A percentile compares a stretch with the other conserved stretches of the same genome.
Evolutionary conservation across 2,888 invertebrate genomes (phyloP).

Genomic region (Automeris io): DNA sequence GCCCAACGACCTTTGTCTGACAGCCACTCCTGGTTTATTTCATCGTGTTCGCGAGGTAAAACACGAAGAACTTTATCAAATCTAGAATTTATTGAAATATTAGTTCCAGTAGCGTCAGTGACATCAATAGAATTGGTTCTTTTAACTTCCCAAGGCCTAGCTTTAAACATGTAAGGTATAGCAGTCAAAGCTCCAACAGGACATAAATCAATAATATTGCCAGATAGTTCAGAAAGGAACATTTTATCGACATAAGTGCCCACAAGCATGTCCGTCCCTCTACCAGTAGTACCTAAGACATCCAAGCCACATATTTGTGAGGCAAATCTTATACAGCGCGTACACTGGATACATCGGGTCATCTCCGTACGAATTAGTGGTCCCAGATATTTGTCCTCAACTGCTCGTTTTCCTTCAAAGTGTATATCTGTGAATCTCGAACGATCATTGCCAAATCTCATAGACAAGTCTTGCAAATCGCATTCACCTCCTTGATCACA

Average conservation of each 20-base stretch:
- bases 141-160: slow-evolving; percentile 97
- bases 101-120: slow-evolving; percentile 65
- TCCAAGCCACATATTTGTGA: slow-evolving; percentile 98
- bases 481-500: slow-evolving; percentile 98
- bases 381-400: slow-evolving; percentile 97
- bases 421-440: slow-evolving; percentile 94
- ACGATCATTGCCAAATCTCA: slow-evolving; percentile 97
- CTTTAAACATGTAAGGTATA: slow-evolving; percentile 96
- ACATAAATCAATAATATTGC: slow-evolving; percentile 98
- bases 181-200: slow-evolving; percentile 99
- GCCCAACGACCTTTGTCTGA: slow-evolving; percentile 98
- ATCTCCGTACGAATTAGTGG: slow-evolving; percentile 97
- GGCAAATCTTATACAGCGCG: slow-evolving; percentile 97
- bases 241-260: slow-evolving; percentile 99
- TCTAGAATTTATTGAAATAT: slow-evolving; percentile 50
- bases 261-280: slow-evolving; percentile 97
- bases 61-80: slow-evolving; percentile 52
- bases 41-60: slow-evolving; percentile 58
- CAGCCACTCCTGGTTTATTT: slow-evolving; percentile 97
- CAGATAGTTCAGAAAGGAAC: slow-evolving; percentile 97
- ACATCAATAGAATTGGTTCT: slow-evolving; percentile 77
- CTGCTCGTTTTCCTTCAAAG: slow-evolving; percentile 93
- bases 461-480: slow-evolving; percentile 96
- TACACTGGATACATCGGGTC: slow-evolving; percentile 99
- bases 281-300: slow-evolving; percentile 93